Evolutionary conservation across 2,888 invertebrate genomes (phyloP), one percentile per base, ranked within the genome.

Genomic region (Lasioglossum villosulum): DNA sequence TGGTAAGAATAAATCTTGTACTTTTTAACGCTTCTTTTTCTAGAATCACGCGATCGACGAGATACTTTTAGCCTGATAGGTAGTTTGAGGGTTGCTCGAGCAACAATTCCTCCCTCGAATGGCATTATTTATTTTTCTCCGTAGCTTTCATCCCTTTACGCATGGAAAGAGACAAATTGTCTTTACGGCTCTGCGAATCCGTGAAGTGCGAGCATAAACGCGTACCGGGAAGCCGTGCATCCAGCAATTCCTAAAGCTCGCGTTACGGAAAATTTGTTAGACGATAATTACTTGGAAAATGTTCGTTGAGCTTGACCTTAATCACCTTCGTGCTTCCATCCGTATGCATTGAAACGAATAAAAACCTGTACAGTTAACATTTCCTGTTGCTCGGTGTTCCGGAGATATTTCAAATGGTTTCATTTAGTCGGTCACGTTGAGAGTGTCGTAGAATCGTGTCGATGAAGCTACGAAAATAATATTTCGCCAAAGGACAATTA

Each of bases 301-400:
- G 37, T 34, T 68, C 34, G 37, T 10, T 19, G 37, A 23, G 68
- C 68, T 23, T 37, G 68, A 23, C 37, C 19, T 68, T 68, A 68
- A 68, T 68, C 37, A 34, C 34, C 23, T 37, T 23, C 23, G 68
- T 4, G 34, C 37, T 10, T 23, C 34, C 68, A 8, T 37, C 63
- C 37, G 37, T 19, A 23, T 37, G 23, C 68, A 37, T 68, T 23
- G 37, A 19, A 37, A 68, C 68, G 30, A 63, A 30, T 63, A 68
- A 37, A 68, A 68, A 30, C 2, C 23, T 68, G 8, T 19, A 37
- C 34, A 23, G 37, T 37, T 37, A 37, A 68, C 23, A 23, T 68
- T 37, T 68, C 68, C 68, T 68, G 68, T 37, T 68, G 66, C 68
- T 23, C 68, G 68, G 23, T 68, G 23, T 23, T 37, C 23, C 68